Percentiles rank a stretch among this genome's conserved stretches.
Evolutionary conservation across 2,888 invertebrate genomes (phyloP).

Genomic region (Sarcophaga variegata): DNA sequence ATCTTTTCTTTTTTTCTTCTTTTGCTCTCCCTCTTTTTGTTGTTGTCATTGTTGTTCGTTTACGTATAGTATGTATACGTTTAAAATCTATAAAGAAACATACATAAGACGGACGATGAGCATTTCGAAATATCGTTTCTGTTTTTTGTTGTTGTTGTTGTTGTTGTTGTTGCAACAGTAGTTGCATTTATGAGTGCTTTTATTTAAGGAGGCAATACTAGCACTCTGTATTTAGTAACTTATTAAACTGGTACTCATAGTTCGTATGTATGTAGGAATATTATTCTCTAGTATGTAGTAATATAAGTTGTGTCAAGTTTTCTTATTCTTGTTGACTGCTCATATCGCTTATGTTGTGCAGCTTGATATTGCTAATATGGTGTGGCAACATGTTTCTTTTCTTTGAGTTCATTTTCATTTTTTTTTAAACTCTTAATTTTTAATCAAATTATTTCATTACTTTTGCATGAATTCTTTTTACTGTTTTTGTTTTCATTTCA

Average conservation of each 20-base stretch:
- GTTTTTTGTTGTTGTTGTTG: not conserved
- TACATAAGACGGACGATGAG: not conserved
- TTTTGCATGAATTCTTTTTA: slow-evolving; percentile 54
- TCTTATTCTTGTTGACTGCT: slow-evolving; percentile 37
- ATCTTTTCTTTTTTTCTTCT: slow-evolving; percentile 71
- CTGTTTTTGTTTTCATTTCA: not conserved
- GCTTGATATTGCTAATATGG: slow-evolving; percentile 54
- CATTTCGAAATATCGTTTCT: not conserved
- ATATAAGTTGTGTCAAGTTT: slow-evolving; percentile 24
- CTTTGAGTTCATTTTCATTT: slow-evolving; percentile 7
- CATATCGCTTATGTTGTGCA: slow-evolving; percentile 49
- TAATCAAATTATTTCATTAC: slow-evolving; percentile 64
- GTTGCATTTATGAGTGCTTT: slow-evolving; percentile 53
- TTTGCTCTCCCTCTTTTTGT: slow-evolving; percentile 16
- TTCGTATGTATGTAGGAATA: not conserved
- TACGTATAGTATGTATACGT: not conserved
- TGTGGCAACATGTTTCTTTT: slow-evolving; percentile 42
- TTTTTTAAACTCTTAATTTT: slow-evolving; percentile 32
- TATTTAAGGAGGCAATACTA: slow-evolving; percentile 24
- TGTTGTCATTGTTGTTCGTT: slow-evolving; percentile 49
- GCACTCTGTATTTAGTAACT: slow-evolving; percentile 16
- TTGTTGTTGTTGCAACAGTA: not conserved
- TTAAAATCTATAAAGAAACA: slow-evolving; percentile 15
- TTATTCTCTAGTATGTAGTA: slow-evolving; percentile 16
- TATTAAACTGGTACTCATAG: slow-evolving; percentile 12